A percentile compares a stretch with the other conserved stretches of the same genome.
phyloP scores from a whole-genome alignment of 2,888 invertebrate species.

The Nebria salina region DNA sequence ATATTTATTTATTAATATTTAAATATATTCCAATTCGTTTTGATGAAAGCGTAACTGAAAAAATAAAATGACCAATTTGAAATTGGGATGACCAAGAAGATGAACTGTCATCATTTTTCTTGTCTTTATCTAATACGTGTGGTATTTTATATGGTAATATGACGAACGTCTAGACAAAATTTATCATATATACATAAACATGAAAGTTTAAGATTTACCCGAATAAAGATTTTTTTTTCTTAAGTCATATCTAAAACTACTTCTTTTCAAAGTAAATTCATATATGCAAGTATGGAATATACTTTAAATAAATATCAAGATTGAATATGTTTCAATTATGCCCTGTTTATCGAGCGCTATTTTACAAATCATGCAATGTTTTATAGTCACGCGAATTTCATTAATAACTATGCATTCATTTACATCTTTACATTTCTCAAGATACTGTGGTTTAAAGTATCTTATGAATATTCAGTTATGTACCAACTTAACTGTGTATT shows the following conservation, averaged over 20 bases:
- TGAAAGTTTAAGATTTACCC: not conserved
- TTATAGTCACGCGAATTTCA: not conserved
- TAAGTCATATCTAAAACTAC: not conserved
- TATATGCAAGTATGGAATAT: too few species aligned
- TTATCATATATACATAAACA: constrained; percentile 5
- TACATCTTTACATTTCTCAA: not conserved
- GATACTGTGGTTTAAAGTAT: not conserved
- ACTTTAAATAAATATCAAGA: not conserved
- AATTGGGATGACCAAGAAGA: constrained; percentile 16
- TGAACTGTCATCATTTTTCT: constrained; percentile 21
- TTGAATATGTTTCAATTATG: not conserved
- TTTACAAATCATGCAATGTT: not conserved
- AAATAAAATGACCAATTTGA: not conserved
- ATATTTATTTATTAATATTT: too few species aligned
- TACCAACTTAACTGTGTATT: not conserved
- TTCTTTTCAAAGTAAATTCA: too few species aligned
- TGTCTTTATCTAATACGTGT: constrained; percentile 26
- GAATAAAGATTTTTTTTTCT: not conserved
- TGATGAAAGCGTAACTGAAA: not conserved
- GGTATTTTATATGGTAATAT: constrained; percentile 23
- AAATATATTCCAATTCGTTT: too few species aligned
- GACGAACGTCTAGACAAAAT: constrained; percentile 19
- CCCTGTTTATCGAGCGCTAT: not conserved
- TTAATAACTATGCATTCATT: not conserved
- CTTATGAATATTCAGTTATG: not conserved